Evolutionary conservation across 30 jellyfish, hydroid and myxozoan species (phyloP).

Genomic region (Pseudorhiza aurosa): DNA sequence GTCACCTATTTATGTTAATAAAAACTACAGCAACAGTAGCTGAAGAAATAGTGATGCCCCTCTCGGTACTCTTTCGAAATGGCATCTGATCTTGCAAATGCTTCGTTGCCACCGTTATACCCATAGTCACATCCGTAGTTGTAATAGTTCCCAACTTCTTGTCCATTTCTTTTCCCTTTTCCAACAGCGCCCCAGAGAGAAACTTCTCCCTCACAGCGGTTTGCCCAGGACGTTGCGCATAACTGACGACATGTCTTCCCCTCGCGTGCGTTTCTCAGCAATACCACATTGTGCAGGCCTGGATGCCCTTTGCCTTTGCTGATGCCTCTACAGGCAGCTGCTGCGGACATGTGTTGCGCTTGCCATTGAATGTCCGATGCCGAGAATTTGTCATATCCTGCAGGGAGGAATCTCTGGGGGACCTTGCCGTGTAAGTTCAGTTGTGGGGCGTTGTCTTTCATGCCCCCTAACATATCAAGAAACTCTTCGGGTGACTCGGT

Average conservation of each 20-base stretch:
- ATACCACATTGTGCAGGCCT: conserved; percentile 76
- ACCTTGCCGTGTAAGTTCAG: conserved; percentile 62
- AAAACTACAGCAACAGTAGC: conserved; percentile 86
- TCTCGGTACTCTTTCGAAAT: conserved; percentile 31
- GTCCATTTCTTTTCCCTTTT: conserved; percentile 75
- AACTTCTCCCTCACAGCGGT: conserved; percentile 74
- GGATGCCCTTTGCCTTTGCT: conserved; percentile 52
- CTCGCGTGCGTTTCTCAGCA: conserved; percentile 61
- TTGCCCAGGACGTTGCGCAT: conserved; percentile 76
- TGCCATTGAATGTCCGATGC: conserved; percentile 85
- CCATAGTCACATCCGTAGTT: conserved; percentile 82
- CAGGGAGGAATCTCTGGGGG: conserved; percentile 72
- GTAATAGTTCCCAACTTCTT: conserved; percentile 74
- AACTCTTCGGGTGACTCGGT: conserved; percentile 4
- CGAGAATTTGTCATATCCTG: conserved; percentile 64
- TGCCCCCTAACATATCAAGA: conserved; percentile 40
- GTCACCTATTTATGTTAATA: background rate
- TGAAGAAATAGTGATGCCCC: conserved; percentile 70
- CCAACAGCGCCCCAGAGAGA: conserved; percentile 85
- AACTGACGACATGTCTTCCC: conserved; percentile 69
- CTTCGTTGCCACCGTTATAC: conserved; percentile 78
- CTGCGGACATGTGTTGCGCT: conserved; percentile 80
- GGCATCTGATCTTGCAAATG: conserved; percentile 33
- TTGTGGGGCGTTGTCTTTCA: conserved; percentile 63
- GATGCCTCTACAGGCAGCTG: conserved; percentile 77